Evolutionary conservation across 2,888 invertebrate genomes (phyloP), one percentile per base, ranked within the genome.

Genomic region (Parnassius mnemosyne): DNA sequence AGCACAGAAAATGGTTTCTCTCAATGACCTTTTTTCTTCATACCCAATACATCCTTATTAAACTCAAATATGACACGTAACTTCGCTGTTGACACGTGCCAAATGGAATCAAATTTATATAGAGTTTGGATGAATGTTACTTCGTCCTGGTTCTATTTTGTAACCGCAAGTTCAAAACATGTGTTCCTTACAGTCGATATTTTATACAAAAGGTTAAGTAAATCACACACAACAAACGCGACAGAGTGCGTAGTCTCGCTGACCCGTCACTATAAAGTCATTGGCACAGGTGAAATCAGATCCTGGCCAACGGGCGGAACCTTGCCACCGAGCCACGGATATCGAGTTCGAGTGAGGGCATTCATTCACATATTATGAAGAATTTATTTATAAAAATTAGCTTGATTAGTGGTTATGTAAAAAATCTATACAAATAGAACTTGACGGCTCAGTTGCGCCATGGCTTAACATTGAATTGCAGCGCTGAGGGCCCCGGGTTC

Each of bases 221-320:
- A 10, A 16, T 16, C 16, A 13, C 9, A 47, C 12, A 3, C 9
- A 46, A 57, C 20, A 41, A 16, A 9, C 12, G 12, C 52, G 43
- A 34, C 53, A 9, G 46, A 13, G 7, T 49, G 11, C 25, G 54
- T 20, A 20, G 54, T 53, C 16, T 12, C 47, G 16, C 70, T 73
- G 79, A 81, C 75, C 80, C 73, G 79, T 65, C 62, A 56, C 53
- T 52, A 55, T 66, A 69, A 65, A 68, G 72, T 67, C 76, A 77
- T 73, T 75, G 74, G 69, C 68, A 70, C 69, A 50, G 47, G n/a
- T 81, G 83, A 82, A 83, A 85, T 75, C 72, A 83, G 81, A 85
- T 81, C 82, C 81, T 77, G 70, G 69, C 68, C 67, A 68, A 78
- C 80, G 81, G 80, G 83, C 85, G 84, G 71, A 67, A 59, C 65